Percentiles rank a stretch among this genome's conserved stretches.
phyloP scores from a whole-genome alignment of 1,140 invertebrate genomes.

The Pemphigus obesinymphae region DNA sequence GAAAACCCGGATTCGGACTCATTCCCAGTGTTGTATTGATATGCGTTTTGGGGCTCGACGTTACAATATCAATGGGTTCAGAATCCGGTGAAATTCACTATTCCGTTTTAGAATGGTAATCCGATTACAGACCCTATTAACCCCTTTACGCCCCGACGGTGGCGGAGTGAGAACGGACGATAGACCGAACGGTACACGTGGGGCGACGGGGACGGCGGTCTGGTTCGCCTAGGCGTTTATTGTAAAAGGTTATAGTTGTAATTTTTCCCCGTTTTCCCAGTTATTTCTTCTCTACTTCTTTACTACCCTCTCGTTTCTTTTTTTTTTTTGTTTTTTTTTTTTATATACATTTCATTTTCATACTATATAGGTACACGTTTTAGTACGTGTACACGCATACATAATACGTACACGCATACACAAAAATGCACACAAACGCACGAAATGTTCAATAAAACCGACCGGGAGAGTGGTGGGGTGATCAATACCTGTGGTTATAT shows the following conservation, averaged over 20 bases:
- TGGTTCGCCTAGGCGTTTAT: background rate
- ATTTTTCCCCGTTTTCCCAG: background rate
- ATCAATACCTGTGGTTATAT: slow-evolving; percentile 32
- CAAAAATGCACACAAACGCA: background rate
- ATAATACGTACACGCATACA: background rate
- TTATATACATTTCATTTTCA: background rate
- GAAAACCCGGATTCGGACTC: too few relatives aligned
- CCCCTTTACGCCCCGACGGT: background rate
- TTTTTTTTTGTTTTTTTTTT: background rate
- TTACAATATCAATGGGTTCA: background rate
- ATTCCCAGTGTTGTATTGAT: too few relatives aligned
- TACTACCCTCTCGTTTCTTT: background rate
- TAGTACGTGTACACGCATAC: background rate
- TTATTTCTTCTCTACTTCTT: too few relatives aligned
- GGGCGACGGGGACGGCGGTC: background rate
- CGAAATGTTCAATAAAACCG: slow-evolving; percentile 9
- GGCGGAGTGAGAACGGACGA: background rate
- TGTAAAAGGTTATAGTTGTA: background rate
- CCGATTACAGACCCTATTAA: background rate
- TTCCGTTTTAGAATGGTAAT: background rate
- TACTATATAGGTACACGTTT: background rate
- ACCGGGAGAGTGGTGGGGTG: background rate
- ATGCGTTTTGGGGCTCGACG: too few relatives aligned
- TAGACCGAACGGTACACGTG: background rate
- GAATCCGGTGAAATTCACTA: background rate